Evolutionary conservation across 2,113 vertebrate genomes (phyloP), one percentile per base, ranked within the genome.

Genomic region (Calypte anna): DNA sequence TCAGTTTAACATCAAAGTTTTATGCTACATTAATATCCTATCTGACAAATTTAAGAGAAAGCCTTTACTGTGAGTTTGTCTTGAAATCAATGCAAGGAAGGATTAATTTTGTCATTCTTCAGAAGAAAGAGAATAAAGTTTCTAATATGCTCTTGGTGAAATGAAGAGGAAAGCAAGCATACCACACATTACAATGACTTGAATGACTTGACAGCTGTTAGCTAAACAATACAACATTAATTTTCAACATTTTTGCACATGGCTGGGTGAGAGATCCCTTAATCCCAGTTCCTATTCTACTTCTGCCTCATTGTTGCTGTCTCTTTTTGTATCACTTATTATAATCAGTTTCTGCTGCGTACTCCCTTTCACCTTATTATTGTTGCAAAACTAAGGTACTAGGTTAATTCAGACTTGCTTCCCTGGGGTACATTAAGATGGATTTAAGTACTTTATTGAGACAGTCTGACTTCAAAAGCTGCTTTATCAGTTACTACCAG

Each of bases 401-500:
- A 93, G 93, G 97, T 97, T 98, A 98, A 98, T 97, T 97, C 96
- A 97, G 86, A 96, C 91, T 96, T 73, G 31, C 91, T 94, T 98
- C 97, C 97, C 97, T 11, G 22, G 96, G 97, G 97, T 96, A 94
- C 87, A 95, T 95, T 97, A 97, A 96, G 97, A 96, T 92, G 96
- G 96, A 97, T 98, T 98, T 97, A 97, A 95, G 93, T 96, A 95
- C 89, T 97, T 97, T 96, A 97, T 97, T 97, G 95, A 95, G 94
- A 97, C 95, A 96, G 96, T 88, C 76, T 96, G 96, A 97, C 97
- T 98, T 98, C 96, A 97, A 98, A 97, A 98, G 95, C 83, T 95
- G 91, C 93, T 98, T 98, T 98, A 98, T 98, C 98, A 97, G 97
- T 97, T 96, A 76, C 94, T 95, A 94, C 91, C 97, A 97, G 97